Evolutionary conservation across 1,140 invertebrate species (phyloP).

Genomic region (Aricia agestis): DNA sequence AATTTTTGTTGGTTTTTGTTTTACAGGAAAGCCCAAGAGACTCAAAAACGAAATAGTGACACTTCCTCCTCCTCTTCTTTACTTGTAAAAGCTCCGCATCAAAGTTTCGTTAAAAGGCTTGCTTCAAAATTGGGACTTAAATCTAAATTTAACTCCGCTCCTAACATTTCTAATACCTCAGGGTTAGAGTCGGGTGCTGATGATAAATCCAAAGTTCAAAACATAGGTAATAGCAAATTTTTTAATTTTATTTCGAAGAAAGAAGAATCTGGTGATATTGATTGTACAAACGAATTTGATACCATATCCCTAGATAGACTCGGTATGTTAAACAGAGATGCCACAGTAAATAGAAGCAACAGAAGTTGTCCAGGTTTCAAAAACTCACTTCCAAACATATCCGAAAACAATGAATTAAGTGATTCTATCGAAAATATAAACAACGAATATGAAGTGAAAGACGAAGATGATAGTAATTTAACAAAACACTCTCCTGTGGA

Average conservation of each 20-base stretch:
- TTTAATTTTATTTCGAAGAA: conserved; percentile 68
- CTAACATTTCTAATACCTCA: conserved; percentile 65
- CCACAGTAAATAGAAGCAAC: conserved; percentile 65
- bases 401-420: conserved; percentile 64
- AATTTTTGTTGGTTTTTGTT: conserved; percentile 69
- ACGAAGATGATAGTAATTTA: conserved; percentile 32
- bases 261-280: conserved; percentile 64
- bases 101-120: conserved; percentile 74
- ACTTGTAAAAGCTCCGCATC: conserved; percentile 60
- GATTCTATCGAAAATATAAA: conserved; percentile 51
- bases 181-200: conserved; percentile 53
- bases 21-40: conserved; percentile 70
- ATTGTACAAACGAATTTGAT: conserved; percentile 68
- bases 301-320: conserved; percentile 67
- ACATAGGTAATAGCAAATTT: conserved; percentile 71
- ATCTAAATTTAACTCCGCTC: conserved; percentile 69
- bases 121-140: conserved; percentile 74
- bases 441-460: conserved; percentile 33
- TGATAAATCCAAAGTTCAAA: conserved; percentile 53
- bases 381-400: conserved; percentile 68
- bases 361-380: conserved; percentile 70
- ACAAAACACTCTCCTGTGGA: conserved; percentile 32
- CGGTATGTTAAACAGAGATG: conserved; percentile 61
- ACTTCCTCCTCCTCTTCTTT: conserved; percentile 65
- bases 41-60: conserved; percentile 65